These are phyloP conservation scores for Coecobrya sp. DNA, from an alignment of 2,888 invertebrate species.

Conservation along the genomic window DNA sequence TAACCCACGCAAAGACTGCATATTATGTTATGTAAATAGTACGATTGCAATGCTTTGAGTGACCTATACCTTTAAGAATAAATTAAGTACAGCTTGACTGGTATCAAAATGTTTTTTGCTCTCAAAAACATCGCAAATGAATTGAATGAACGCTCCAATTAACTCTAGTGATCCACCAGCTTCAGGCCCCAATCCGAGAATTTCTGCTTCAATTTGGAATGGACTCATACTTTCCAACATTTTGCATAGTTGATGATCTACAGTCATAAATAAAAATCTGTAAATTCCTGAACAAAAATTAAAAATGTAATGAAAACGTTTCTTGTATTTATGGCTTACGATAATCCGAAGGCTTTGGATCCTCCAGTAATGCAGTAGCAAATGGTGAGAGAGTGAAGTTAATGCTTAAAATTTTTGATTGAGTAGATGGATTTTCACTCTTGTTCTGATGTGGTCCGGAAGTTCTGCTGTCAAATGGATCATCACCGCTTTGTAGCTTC, in stretches of 20 bases:
- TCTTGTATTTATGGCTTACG: neutral
- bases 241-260: constrained; percentile 89
- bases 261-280: constrained; percentile 67
- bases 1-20: too few species aligned
- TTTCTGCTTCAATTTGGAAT: constrained; percentile 95
- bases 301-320: neutral
- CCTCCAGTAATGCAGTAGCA: constrained; percentile 44
- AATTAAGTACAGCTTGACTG: constrained; percentile 95
- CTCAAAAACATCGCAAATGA: constrained; percentile 92
- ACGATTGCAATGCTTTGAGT: constrained; percentile 87
- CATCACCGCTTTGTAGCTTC: constrained; percentile 48
- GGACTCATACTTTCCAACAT: constrained; percentile 92
- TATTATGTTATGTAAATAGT: too few species aligned
- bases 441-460: neutral
- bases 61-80: constrained; percentile 93
- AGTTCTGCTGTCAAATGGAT: constrained; percentile 12
- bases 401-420: constrained; percentile 73
- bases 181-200: constrained; percentile 93
- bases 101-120: constrained; percentile 95
- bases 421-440: neutral
- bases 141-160: constrained; percentile 93
- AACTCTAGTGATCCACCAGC: constrained; percentile 91
- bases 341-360: constrained; percentile 40
- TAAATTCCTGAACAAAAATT: neutral
- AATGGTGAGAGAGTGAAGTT: constrained; percentile 54